Conservation (phyloP, 1,140 invertebrate genomes). For the Drosophila ironensis region DNA sequence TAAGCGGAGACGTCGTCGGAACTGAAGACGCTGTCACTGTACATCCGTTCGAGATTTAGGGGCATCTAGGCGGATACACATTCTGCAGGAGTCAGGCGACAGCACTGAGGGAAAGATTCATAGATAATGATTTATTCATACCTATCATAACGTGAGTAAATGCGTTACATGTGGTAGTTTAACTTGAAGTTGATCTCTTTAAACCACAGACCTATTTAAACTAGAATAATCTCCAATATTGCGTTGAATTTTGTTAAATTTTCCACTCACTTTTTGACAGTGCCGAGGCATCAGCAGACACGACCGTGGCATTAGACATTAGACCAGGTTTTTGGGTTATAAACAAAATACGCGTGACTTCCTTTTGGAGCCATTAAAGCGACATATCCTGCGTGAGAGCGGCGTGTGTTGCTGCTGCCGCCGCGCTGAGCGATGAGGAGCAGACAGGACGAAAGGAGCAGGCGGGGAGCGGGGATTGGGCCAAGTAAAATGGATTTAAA, state of each 20-base stretch:
- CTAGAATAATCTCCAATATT: neutral
- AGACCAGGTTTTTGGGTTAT: constrained; percentile 59
- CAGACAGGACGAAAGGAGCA: constrained; percentile 5
- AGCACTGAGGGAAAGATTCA: constrained; percentile 13
- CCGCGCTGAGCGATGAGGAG: constrained; percentile 50
- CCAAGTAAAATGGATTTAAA: constrained; percentile 73
- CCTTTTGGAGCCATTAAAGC: constrained; percentile 73
- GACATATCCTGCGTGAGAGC: constrained; percentile 63
- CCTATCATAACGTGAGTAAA: too few species aligned
- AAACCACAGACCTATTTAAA: neutral
- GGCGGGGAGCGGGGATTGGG: constrained; percentile 3
- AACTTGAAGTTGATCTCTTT: neutral
- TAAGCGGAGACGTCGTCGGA: constrained; percentile 7
- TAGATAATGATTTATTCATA: too few species aligned
- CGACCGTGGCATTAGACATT: constrained; percentile 33
- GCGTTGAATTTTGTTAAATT: neutral
- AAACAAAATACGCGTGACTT: constrained; percentile 81
- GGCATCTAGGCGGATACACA: constrained; percentile 32
- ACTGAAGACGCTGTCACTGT: constrained; percentile 41
- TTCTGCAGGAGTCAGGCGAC: constrained; percentile 26
- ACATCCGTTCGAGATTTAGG: constrained; percentile 72
- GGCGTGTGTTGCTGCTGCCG: constrained; percentile 12
- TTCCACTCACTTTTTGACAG: constrained; percentile 3
- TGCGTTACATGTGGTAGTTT: too few species aligned
- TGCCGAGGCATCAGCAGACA: neutral